Percentiles rank a stretch among this genome's conserved stretches.
Evolutionary conservation across 2,797 vertebrate species (phyloP).

Genomic region (Pelochelys cantorii): DNA sequence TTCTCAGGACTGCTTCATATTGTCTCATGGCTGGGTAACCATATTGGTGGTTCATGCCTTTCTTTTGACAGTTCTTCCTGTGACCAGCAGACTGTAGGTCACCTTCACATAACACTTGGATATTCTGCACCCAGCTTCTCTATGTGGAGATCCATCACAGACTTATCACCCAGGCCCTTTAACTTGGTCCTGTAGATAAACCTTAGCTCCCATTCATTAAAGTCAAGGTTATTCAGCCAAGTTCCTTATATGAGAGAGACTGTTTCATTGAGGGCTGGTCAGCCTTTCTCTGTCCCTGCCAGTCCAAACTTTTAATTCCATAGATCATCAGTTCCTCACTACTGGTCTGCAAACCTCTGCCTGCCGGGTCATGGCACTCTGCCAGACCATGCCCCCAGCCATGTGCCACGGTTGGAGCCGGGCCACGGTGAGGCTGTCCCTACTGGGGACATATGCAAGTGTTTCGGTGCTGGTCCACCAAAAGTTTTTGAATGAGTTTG

Average conservation of each 20-base stretch:
- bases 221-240: background rate
- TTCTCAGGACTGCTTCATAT: background rate
- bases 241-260: background rate
- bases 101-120: accelerated
- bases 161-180: background rate
- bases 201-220: background rate
- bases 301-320: background rate
- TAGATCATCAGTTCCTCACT: background rate
- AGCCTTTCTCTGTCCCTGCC: background rate
- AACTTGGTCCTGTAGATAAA: background rate
- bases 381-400: too few species aligned
- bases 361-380: too few species aligned
- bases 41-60: accelerated
- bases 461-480: too few species aligned
- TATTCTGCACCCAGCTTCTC: background rate
- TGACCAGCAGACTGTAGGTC: background rate
- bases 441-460: too few species aligned
- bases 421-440: too few species aligned
- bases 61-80: accelerated
- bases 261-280: accelerated
- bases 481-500: too few species aligned
- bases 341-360: too few species aligned
- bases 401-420: too few species aligned
- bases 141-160: accelerated
- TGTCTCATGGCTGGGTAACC: background rate